These are phyloP conservation scores for Morpho deidamia DNA, from an alignment of 2,888 invertebrate species.

Conservation along the genomic window DNA sequence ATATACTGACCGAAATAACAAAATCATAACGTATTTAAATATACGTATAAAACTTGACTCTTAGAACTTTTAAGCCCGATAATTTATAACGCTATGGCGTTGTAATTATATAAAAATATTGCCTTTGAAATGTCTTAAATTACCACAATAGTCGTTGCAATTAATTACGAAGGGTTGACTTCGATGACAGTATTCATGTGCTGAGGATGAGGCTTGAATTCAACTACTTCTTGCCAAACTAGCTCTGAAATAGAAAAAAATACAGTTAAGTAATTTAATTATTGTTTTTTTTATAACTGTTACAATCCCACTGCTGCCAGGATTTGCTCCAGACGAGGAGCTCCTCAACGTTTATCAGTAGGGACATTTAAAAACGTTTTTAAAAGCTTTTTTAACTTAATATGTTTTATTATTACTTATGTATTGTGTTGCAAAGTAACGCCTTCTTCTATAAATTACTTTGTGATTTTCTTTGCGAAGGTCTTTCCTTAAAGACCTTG, in stretches of 20 bases:
- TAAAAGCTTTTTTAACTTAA: too few relatives aligned
- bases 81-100: constrained; percentile 20
- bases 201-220: constrained; percentile 84
- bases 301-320: too few relatives aligned
- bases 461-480: too few relatives aligned
- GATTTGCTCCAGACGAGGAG: too few relatives aligned
- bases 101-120: constrained; percentile 16
- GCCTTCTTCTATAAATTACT: too few relatives aligned
- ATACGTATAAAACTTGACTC: constrained; percentile 19
- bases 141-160: background rate
- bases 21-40: constrained; percentile 4
- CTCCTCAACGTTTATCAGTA: too few relatives aligned
- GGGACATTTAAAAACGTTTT: too few relatives aligned
- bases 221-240: constrained; percentile 89
- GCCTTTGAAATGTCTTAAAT: constrained; percentile 10
- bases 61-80: constrained; percentile 4
- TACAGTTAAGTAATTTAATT: too few relatives aligned
- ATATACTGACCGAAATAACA: constrained; percentile 17
- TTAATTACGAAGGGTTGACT: constrained; percentile 53
- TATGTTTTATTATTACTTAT: too few relatives aligned
- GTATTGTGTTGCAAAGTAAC: too few relatives aligned
- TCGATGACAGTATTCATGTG: constrained; percentile 73
- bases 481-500: too few relatives aligned
- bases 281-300: too few relatives aligned
- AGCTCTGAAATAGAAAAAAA: constrained; percentile 78